Evolutionary conservation across 2,113 vertebrate species (phyloP), one percentile per base, ranked within the genome.

Genomic region (Phalacrocorax pelagicus): DNA sequence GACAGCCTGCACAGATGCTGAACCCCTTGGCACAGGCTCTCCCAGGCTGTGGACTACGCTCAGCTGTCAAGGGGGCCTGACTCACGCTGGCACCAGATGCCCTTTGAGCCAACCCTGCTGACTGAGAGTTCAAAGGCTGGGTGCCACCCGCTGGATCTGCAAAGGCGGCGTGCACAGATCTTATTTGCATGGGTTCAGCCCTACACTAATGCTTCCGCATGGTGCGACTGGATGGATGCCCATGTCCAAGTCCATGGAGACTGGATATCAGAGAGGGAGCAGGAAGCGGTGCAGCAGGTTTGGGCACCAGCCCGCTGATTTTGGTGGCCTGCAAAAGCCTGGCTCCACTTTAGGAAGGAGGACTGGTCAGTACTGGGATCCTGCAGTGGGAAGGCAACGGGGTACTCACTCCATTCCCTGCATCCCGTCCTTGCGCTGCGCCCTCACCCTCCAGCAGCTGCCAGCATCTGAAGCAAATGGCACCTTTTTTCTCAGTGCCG

Each of bases 121-220:
- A 65, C 0, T n/a, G 3, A 0, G 72, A 49, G 89, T 92, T 58
- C 81, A 86, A 94, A 89, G 88, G 55, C 75, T 94, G 59, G 16
- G 12, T 62, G 15, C 7, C 4, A 0, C 22, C 5, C 0, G 0
- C 44, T 44, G 57, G 22, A 3, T 46, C 58, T 38, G 6, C 55
- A 80, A 70, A 55, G n/a, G 38, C 2, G 13, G 34, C 1, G 0
- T 14, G 38, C 18, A 7, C 29, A 36, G 30, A 2, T 15, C 52
- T 72, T 54, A 23, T 34, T 34, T 65, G 32, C 12, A 2, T 2
- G 13, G 23, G 15, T n/a, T 80, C 58, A 44, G 54, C 36, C 23
- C 18, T 38, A 16, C 27, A 4, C 14, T 61, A 22, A 12, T 3
- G 24, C 16, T 46, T 71, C 52, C 46, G 57, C 30, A 2, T 8